Conservation (phyloP, 2,888 invertebrate genomes). For the Andrena flavipes region DNA sequence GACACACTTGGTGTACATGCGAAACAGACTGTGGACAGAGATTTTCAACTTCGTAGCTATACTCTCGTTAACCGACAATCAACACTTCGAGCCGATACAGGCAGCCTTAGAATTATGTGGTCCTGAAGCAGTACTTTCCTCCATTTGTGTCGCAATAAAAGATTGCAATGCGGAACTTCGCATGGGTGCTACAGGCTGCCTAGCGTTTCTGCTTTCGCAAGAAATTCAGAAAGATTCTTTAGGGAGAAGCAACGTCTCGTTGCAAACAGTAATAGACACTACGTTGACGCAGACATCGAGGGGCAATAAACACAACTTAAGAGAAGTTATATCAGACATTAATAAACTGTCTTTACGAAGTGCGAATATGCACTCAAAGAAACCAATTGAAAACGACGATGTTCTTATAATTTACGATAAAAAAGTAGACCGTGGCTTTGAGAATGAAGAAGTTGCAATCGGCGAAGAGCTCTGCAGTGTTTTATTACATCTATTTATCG, state of each 20-base stretch:
- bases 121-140: constrained; percentile 71
- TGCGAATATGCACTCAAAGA: constrained; percentile 51
- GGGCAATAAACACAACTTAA: constrained; percentile 59
- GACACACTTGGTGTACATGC: constrained; percentile 83
- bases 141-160: constrained; percentile 75
- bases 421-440: neutral
- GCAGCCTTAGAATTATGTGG: constrained; percentile 75
- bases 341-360: constrained; percentile 72
- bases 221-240: constrained; percentile 77
- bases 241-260: constrained; percentile 52
- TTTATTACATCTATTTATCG: constrained; percentile 85
- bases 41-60: constrained; percentile 85
- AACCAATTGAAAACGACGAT: constrained; percentile 46
- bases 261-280: constrained; percentile 74
- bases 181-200: constrained; percentile 78
- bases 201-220: constrained; percentile 78
- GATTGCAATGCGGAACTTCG: constrained; percentile 74
- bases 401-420: constrained; percentile 12
- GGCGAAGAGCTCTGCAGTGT: constrained; percentile 85
- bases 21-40: constrained; percentile 85
- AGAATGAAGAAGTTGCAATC: constrained; percentile 53
- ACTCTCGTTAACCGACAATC: constrained; percentile 80
- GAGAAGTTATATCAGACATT: constrained; percentile 69
- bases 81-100: constrained; percentile 78
- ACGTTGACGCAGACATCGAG: constrained; percentile 33